phyloP scores from a whole-genome alignment of 2,113 vertebrate genomes.

The Anhinga rufa region DNA sequence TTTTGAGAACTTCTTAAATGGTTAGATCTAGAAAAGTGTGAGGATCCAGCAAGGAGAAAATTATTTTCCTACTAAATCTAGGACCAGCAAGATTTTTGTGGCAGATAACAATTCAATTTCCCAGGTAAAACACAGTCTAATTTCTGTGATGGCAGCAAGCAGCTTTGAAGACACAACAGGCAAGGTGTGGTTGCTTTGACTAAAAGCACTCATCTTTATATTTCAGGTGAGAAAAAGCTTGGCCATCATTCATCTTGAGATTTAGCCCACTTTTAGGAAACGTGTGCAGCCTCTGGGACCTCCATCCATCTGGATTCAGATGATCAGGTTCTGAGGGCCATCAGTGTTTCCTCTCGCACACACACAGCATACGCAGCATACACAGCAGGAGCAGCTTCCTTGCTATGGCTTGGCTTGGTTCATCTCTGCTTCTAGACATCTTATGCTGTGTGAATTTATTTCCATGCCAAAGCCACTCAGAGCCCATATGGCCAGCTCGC shows the following conservation, averaged over 20 bases:
- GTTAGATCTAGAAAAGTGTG: neutral
- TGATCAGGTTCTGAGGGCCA: neutral
- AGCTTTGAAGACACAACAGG: neutral
- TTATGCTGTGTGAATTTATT: neutral
- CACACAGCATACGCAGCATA: neutral
- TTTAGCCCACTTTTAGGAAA: neutral
- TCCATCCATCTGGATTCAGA: neutral
- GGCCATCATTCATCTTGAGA: neutral
- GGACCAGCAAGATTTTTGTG: neutral
- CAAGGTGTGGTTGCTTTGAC: neutral
- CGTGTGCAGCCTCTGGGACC: neutral
- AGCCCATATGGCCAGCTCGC: fast-evolving
- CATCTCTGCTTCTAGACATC: neutral
- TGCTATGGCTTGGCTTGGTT: neutral
- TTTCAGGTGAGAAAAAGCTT: neutral
- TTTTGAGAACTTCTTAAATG: neutral
- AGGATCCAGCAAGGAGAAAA: neutral
- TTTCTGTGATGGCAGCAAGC: neutral
- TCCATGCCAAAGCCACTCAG: neutral
- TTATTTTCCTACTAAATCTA: neutral
- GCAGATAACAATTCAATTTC: neutral
- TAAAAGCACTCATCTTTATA: neutral
- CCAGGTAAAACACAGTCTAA: neutral
- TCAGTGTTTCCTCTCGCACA: neutral
- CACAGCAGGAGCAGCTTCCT: neutral